phyloP scores from a whole-genome alignment of 2,888 invertebrate species.

The Xiphydria camelus region DNA sequence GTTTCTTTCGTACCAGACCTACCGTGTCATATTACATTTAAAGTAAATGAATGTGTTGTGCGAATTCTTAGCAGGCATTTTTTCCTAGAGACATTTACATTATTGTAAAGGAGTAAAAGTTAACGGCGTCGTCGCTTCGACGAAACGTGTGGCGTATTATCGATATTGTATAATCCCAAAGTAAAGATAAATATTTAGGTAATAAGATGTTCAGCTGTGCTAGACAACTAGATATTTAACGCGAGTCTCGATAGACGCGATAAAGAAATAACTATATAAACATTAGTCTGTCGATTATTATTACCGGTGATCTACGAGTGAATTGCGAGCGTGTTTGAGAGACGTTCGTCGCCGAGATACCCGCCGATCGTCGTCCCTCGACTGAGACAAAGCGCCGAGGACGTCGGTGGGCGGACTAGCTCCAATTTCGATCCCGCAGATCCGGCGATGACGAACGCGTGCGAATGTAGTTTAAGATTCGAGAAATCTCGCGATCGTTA shows the following conservation, averaged over 20 bases:
- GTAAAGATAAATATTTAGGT: constrained; percentile 28
- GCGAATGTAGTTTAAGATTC: too few relatives aligned
- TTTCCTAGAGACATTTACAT: constrained; percentile 18
- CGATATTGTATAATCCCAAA: constrained; percentile 39
- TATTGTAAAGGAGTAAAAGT: not conserved
- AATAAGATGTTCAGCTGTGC: constrained; percentile 52
- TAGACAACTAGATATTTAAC: constrained; percentile 51
- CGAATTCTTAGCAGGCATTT: constrained; percentile 21
- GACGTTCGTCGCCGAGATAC: too few relatives aligned
- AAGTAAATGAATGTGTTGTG: constrained; percentile 22
- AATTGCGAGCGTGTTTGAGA: not conserved
- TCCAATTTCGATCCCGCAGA: too few relatives aligned
- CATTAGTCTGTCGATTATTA: not conserved
- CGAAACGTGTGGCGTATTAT: constrained; percentile 25
- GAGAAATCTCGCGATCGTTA: too few relatives aligned
- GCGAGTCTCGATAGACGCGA: constrained; percentile 28
- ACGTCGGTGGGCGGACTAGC: too few relatives aligned
- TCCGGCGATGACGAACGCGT: too few relatives aligned
- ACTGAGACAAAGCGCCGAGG: too few relatives aligned
- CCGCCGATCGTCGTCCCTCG: too few relatives aligned
- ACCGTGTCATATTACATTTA: constrained; percentile 30
- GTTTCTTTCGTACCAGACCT: constrained; percentile 25
- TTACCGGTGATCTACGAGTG: not conserved
- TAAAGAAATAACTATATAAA: constrained; percentile 28
- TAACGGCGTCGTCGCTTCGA: not conserved